phyloP scores from a whole-genome alignment of 2,113 vertebrate genomes.

The Scartelaos histophorus region DNA sequence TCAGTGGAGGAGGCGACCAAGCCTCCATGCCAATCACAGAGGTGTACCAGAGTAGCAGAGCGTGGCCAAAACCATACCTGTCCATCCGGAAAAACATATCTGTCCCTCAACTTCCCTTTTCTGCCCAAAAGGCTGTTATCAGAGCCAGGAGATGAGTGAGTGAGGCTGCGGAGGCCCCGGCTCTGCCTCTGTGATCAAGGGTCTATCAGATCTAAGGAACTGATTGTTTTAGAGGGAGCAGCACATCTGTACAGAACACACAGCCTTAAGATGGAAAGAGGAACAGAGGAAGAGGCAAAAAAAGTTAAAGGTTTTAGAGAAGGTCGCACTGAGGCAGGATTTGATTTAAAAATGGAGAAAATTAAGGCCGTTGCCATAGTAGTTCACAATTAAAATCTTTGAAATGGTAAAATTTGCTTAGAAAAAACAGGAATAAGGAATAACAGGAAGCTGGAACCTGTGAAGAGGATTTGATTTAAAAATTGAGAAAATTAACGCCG shows the following conservation, averaged over 20 bases:
- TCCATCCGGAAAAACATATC: conserved; percentile 68
- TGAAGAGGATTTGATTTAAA: no score
- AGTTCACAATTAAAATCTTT: no score
- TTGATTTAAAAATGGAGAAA: no score
- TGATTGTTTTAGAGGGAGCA: conserved; percentile 32
- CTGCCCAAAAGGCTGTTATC: conserved; percentile 51
- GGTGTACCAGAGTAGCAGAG: conserved; percentile 58
- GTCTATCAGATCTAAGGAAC: conserved; percentile 50
- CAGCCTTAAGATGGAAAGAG: conserved; percentile 14
- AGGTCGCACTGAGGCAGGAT: not conserved
- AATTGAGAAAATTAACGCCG: no score
- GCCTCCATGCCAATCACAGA: conserved; percentile 64
- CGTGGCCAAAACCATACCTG: conserved; percentile 62
- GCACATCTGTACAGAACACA: conserved; percentile 12
- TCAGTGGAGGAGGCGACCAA: conserved; percentile 55
- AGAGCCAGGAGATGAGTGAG: conserved; percentile 45
- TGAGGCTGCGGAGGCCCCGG: conserved; percentile 29
- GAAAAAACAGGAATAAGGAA: no score
- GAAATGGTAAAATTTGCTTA: no score
- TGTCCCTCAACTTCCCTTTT: conserved; percentile 54
- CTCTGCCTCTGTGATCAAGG: conserved; percentile 42
- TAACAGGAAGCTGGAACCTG: no score
- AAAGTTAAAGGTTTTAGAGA: conserved; percentile 24
- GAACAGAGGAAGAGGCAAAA: conserved; percentile 9
- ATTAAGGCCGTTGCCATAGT: no score